Base-by-base conservation (phyloP, 2,113 vertebrate species). In the Anoura caudifer region DNA sequence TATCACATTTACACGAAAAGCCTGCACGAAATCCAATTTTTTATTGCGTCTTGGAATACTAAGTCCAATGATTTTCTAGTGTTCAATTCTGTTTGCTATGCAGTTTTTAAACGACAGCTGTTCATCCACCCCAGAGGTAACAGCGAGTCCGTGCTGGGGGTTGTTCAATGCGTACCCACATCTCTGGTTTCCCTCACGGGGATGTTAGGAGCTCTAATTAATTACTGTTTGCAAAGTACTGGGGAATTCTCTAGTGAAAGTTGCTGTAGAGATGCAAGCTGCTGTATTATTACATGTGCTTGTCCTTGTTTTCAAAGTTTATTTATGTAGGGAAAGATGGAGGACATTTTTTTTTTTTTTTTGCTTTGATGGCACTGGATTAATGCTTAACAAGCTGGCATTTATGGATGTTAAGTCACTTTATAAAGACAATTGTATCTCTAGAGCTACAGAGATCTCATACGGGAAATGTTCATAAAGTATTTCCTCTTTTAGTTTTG, bases 291-390 rank as follows among this genome's bases (percentile, higher is more conserved):
- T 89, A 95, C 73, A 54, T 70, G 72, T 22, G 70, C 17, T 61
- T 73, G 28, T 69, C 69, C 83, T 96, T 94, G 75, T 94, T 96
- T 97, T 93, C 67, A 82, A 96, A 88, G 81, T 93, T 69, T 87
- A 67, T 92, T 73, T 87, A 93, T 91, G 69, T 31, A 70, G 77
- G 56, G 80, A 43, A 73, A 81, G 81, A 76, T 41, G 73, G 87
- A 90, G 90, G 90, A 13, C 38, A 36, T 89, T 16, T 86, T 86
- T 80, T 92, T 75, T 94, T 73, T 63, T 89, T 16, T 86, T 86
- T 80, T 92, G 70, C 95, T 73, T 63, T 59, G 72, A 67, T 61
- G 38, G 73, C 36, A 65, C 36, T 38, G 28, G 83, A 13, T 81
- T 79, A 77, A 59, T 22, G 72, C 33, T 81, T 52, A 94, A 50